Conservation (phyloP, 2,888 invertebrate genomes). For the Patella ulyssiponensis region DNA sequence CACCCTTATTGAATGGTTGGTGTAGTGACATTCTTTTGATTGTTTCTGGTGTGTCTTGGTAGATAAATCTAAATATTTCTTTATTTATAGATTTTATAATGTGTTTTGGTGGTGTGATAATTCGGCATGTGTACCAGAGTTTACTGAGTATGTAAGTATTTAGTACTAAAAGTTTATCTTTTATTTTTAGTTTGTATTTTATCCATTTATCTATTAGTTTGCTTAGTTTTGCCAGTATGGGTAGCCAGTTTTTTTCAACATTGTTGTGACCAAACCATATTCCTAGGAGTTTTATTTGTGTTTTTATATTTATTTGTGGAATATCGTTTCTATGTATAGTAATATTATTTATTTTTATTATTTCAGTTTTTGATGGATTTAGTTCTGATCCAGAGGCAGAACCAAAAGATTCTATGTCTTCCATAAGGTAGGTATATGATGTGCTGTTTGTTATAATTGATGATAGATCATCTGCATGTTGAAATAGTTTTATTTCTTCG, state of each 20-base stretch:
- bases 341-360: background rate
- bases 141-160: background rate
- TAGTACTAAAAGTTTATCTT: background rate
- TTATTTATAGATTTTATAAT: background rate
- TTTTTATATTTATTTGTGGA: background rate
- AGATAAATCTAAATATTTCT: background rate
- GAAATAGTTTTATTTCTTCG: background rate
- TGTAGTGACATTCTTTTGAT: background rate
- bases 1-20: background rate
- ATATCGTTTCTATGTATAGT: background rate
- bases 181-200: background rate
- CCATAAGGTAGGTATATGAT: background rate
- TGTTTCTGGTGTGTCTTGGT: background rate
- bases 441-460: background rate
- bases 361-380: background rate
- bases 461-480: background rate
- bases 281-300: background rate
- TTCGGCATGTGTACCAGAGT: background rate
- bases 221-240: background rate
- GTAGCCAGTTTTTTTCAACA: background rate
- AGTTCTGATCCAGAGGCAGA: background rate
- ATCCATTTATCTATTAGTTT: background rate
- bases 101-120: background rate
- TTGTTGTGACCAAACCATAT: background rate
- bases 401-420: background rate